phyloP scores from a whole-genome alignment of 2,888 invertebrate genomes.

The Chrysopilus asiliformis region DNA sequence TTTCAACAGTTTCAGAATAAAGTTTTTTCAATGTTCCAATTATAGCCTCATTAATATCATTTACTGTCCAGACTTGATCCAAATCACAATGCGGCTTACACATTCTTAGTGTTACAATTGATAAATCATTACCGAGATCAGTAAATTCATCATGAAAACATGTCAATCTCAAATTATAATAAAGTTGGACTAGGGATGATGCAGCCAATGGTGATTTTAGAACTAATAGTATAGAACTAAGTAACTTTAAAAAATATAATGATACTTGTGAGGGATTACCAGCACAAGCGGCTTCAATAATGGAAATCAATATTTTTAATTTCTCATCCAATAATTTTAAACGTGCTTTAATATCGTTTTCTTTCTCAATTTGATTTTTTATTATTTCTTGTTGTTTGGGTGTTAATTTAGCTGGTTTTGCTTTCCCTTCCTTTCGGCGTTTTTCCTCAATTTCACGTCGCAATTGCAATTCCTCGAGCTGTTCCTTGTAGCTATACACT shows the following conservation, averaged over 20 bases:
- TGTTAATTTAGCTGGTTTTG: slow-evolving; percentile 56
- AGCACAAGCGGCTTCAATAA: slow-evolving; percentile 27
- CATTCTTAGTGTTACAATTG: slow-evolving; percentile 58
- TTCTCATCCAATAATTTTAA: slow-evolving; percentile 44
- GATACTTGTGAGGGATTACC: slow-evolving; percentile 29
- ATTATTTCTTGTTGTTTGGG: slow-evolving; percentile 89
- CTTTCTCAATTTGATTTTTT: slow-evolving; percentile 74
- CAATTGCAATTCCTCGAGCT: slow-evolving; percentile 85
- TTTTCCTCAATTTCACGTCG: slow-evolving; percentile 88
- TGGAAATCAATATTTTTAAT: slow-evolving; percentile 24
- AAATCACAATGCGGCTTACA: slow-evolving; percentile 70
- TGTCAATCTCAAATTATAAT: slow-evolving; percentile 44
- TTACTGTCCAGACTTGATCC: slow-evolving; percentile 62
- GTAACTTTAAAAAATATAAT: slow-evolving; percentile 26
- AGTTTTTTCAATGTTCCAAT: slow-evolving; percentile 44
- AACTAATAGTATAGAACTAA: slow-evolving; percentile 32
- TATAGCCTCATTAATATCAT: slow-evolving; percentile 48
- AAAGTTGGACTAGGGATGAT: slow-evolving; percentile 47
- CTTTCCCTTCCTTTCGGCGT: slow-evolving; percentile 62
- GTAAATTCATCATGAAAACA: slow-evolving; percentile 38
- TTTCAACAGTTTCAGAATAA: slow-evolving; percentile 38
- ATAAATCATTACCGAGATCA: slow-evolving; percentile 46
- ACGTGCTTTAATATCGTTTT: slow-evolving; percentile 58
- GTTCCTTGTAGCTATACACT: slow-evolving; percentile 92
- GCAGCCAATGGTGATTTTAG: slow-evolving; percentile 69